These are phyloP conservation scores for Eudiplozoon nipponicum DNA, from an alignment of 2,888 invertebrate genomes.

Conservation along the genomic window DNA sequence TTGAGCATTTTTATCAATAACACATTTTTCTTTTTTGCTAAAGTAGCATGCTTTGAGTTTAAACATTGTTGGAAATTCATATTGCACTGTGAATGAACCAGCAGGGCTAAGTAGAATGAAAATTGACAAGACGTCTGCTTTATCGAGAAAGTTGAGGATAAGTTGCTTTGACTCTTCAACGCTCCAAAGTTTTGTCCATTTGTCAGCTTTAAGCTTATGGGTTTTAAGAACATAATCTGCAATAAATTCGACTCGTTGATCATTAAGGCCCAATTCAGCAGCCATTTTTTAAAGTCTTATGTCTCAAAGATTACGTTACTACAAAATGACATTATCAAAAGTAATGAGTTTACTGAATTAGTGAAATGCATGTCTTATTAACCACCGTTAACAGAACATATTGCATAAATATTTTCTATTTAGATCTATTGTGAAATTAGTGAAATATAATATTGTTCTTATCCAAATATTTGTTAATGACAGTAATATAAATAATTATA, in stretches of 20 bases:
- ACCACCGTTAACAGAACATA: too few relatives aligned
- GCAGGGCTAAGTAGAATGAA: slow-evolving; percentile 21
- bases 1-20: slow-evolving; percentile 33
- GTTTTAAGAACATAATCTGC: slow-evolving; percentile 36
- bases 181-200: slow-evolving; percentile 46
- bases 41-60: slow-evolving; percentile 35
- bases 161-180: slow-evolving; percentile 25
- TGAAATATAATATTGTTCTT: too few relatives aligned
- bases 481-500: too few relatives aligned
- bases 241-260: slow-evolving; percentile 48
- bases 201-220: slow-evolving; percentile 62
- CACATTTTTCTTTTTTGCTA: slow-evolving; percentile 39
- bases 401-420: too few relatives aligned
- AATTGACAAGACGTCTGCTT: slow-evolving; percentile 21
- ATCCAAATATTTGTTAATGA: too few relatives aligned
- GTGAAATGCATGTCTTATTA: too few relatives aligned
- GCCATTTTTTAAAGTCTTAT: slow-evolving; percentile 13
- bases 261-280: slow-evolving; percentile 26
- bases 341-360: too few relatives aligned
- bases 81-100: slow-evolving; percentile 37
- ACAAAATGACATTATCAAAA: too few relatives aligned
- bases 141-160: slow-evolving; percentile 27
- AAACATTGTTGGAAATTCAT: slow-evolving; percentile 48
- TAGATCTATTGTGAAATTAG: too few relatives aligned
- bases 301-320: too few relatives aligned